Base-by-base conservation (phyloP, 1,140 invertebrate species). In the Druon quercuslanigerum region DNA sequence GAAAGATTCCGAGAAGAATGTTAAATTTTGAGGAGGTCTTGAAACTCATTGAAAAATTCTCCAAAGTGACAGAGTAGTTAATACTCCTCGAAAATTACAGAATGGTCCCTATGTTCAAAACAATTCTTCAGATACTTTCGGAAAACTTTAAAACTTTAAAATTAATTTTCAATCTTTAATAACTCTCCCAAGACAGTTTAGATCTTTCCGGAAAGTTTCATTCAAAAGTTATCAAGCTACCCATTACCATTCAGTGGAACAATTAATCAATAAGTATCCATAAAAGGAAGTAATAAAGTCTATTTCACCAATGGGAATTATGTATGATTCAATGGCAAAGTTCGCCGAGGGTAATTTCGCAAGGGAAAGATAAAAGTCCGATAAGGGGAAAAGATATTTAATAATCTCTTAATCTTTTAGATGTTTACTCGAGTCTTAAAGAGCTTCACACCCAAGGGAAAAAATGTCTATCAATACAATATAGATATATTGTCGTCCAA, bases 301-400 rank as follows among this genome's bases (percentile, higher is more conserved):
- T 33, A 66, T 66, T 66, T 66, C 60, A 66, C 33, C 25, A 66
- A 16, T 16, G 57, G 13, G 25, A 60, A 60, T 60, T 25, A 25
- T 60, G 57, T 25, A 25, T 60, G 57, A 60, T 60, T 60, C 57
- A 60, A 60, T 60, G 25, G 57, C 33, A 40, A 66, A 66, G 57
- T 40, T 40, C 3, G 11, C 57, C 5, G 19, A 40, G 60, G 60
- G 60, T 25, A 40, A 33, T 40, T 40, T 66, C 60, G 33, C 60
- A 66, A 33, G 60, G 20, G 60, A 40, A 66, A 66, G 60, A 66
- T 66, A 40, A 66, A 66, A 40, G 40, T 33, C 25, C 6, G 16
- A n/a, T 33, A 33, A 33, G 12, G 60, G 60, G 60, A 33, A 40
- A 66, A 66, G 13, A 33, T 40, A 66, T 33, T 66, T 33, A 40